Evolutionary conservation across 2,113 vertebrate species (phyloP).

Genomic region (Chinchilla lanigera): DNA sequence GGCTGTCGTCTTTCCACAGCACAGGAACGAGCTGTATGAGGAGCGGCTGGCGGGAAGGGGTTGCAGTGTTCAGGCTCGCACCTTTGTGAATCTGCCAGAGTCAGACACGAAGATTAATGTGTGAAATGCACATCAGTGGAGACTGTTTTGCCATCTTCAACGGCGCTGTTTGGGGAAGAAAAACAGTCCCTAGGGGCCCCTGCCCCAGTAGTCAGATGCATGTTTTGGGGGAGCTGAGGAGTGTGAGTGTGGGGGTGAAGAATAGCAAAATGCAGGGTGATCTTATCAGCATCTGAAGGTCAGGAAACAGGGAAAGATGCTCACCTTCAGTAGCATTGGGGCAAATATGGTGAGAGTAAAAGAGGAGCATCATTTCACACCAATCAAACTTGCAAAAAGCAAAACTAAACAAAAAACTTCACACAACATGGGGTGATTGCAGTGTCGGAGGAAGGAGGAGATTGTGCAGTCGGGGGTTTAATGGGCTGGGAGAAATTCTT

Average conservation of each 20-base stretch:
- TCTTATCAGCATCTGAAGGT: rapidly evolving
- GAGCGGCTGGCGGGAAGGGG: rapidly evolving
- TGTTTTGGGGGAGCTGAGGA: neutral
- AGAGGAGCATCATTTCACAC: no score
- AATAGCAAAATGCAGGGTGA: rapidly evolving
- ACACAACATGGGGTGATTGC: rapidly evolving
- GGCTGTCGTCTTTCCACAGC: neutral
- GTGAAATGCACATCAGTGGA: rapidly evolving
- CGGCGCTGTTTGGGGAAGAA: no score
- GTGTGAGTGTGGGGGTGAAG: rapidly evolving
- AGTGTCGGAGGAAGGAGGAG: neutral
- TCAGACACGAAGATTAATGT: neutral
- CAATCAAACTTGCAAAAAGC: neutral
- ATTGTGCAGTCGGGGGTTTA: rapidly evolving
- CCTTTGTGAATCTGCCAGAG: neutral
- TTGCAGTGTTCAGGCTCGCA: neutral
- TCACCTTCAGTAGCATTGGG: rapidly evolving
- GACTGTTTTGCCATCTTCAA: neutral
- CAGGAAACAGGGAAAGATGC: neutral
- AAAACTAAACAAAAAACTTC: neutral
- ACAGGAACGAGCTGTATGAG: rapidly evolving
- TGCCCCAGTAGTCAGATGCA: neutral
- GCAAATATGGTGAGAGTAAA: rapidly evolving
- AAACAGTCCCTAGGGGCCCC: neutral
- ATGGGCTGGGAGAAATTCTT: neutral